Conservation (phyloP, 2,113 vertebrate genomes). For the Phoenicopterus ruber region DNA sequence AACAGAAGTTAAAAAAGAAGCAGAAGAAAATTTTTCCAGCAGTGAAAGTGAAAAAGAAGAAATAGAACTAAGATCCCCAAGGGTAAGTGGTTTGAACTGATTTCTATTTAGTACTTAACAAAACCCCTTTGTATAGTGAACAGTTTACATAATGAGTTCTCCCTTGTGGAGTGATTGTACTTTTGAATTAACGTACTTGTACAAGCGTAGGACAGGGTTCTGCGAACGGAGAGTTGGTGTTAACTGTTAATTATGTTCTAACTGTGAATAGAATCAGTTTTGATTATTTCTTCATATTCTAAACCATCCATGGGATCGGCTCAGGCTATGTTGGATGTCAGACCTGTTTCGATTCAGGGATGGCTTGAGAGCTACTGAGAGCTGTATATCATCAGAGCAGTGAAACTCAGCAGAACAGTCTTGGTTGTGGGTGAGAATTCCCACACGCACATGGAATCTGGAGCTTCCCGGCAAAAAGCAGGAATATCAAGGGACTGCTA, state of each 20-base stretch:
- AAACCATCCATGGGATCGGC: not conserved
- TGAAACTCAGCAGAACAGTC: not conserved
- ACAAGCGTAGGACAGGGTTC: not conserved
- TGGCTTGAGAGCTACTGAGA: not conserved
- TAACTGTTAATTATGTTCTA: not conserved
- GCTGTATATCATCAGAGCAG: not conserved
- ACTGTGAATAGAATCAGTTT: not conserved
- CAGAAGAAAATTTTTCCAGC: conserved; percentile 78
- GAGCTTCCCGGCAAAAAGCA: not conserved
- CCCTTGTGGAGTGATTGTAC: not conserved
- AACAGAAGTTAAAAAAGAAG: conserved; percentile 72
- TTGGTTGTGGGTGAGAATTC: not conserved
- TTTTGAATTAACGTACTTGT: not conserved
- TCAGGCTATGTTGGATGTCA: not conserved
- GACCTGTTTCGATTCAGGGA: not conserved
- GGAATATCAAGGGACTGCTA: not conserved
- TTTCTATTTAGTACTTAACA: not conserved
- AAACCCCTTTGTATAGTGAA: not conserved
- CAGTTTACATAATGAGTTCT: not conserved
- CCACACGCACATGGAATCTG: not conserved
- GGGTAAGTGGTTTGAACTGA: conserved; percentile 76
- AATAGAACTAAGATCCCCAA: conserved; percentile 78
- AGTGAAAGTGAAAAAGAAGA: conserved; percentile 84
- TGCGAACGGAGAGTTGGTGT: not conserved
- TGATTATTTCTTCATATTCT: not conserved